Evolutionary conservation across 2,797 vertebrate genomes (phyloP).

Genomic region (Thamnophis elegans): DNA sequence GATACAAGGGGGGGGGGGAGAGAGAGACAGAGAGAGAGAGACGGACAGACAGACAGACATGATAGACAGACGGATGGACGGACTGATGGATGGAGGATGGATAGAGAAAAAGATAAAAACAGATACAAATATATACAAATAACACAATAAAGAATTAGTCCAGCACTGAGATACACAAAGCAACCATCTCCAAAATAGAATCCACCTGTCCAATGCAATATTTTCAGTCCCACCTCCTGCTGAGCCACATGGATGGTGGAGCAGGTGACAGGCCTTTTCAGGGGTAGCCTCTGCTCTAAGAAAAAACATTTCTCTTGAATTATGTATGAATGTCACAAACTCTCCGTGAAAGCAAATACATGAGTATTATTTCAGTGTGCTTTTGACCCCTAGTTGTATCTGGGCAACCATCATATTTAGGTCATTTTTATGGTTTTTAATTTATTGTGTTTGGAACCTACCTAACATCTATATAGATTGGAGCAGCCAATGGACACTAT

Average conservation of each 20-base stretch:
- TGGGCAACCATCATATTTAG: not conserved
- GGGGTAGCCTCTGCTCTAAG: not conserved
- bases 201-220: not conserved
- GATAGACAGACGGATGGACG: too few species aligned
- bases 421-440: not conserved
- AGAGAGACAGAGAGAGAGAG: too few species aligned
- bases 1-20: not conserved
- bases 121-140: not conserved
- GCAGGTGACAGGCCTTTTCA: not conserved
- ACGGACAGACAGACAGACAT: too few species aligned
- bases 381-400: not conserved
- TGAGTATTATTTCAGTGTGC: not conserved
- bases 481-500: not conserved
- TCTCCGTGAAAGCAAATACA: not conserved
- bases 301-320: not conserved
- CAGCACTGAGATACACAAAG: not conserved
- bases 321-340: not conserved
- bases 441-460: not conserved
- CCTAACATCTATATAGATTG: not conserved
- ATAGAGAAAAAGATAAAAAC: not conserved
- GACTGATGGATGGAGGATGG: too few species aligned
- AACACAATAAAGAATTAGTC: not conserved
- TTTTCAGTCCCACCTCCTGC: not conserved
- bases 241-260: not conserved
- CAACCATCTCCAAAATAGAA: not conserved